A percentile compares a stretch with the other conserved stretches of the same genome.
Evolutionary conservation across 2,113 vertebrate genomes (phyloP).

Genomic region (Leucosticte australis): DNA sequence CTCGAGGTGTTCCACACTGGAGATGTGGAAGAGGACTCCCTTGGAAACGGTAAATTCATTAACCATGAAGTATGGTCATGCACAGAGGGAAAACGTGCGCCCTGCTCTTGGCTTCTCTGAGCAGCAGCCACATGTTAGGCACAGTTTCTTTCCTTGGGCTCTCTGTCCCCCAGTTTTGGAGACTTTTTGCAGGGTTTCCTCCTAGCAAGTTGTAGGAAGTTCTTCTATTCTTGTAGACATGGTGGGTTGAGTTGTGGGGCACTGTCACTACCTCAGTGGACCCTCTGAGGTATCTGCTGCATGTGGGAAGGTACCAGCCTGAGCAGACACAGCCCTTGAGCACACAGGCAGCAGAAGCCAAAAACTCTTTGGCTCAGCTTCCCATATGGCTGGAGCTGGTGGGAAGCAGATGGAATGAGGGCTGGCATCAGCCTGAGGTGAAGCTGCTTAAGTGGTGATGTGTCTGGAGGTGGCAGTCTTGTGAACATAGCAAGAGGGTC

Average conservation of each 20-base stretch:
- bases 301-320: not conserved
- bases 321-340: not conserved
- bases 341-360: not conserved
- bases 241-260: not conserved
- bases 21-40: not conserved
- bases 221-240: not conserved
- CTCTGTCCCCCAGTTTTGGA: not conserved
- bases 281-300: not conserved
- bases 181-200: not conserved
- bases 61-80: not conserved
- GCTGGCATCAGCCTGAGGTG: not conserved
- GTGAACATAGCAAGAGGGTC: not conserved
- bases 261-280: not conserved
- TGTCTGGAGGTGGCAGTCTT: not conserved
- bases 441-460: not conserved
- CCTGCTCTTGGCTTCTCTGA: not conserved
- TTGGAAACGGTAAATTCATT: constrained; percentile 1
- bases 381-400: not conserved
- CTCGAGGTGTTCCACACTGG: constrained; percentile 9
- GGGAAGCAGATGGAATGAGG: not conserved
- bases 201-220: not conserved
- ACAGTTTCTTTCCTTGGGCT: not conserved
- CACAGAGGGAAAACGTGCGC: not conserved
- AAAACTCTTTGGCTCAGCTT: not conserved
- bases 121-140: not conserved